Evolutionary conservation across 2,113 vertebrate genomes (phyloP).

Genomic region (Dromaius novaehollandiae): DNA sequence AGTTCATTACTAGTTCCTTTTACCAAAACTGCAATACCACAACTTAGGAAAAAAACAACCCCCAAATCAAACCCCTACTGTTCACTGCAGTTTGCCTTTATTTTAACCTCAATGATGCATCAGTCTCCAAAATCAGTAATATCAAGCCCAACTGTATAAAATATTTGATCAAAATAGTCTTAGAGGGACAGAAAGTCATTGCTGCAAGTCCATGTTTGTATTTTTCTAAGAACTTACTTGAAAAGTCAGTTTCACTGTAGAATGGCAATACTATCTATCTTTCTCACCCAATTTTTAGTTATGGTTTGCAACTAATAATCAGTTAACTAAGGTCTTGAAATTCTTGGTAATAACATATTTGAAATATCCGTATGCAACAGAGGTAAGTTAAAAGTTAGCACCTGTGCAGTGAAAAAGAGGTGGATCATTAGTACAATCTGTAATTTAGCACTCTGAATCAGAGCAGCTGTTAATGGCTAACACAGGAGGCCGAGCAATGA

Average conservation of each 20-base stretch:
- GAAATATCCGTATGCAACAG: background rate
- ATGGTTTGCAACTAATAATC: background rate
- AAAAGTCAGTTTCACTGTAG: background rate
- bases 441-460: background rate
- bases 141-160: background rate
- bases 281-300: background rate
- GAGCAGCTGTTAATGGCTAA: background rate
- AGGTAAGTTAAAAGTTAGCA: background rate
- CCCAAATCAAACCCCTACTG: background rate
- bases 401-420: background rate
- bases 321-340: background rate
- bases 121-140: background rate
- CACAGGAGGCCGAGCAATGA: background rate
- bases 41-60: background rate
- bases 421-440: background rate
- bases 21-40: background rate
- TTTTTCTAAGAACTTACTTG: background rate
- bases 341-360: background rate
- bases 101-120: background rate
- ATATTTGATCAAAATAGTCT: background rate
- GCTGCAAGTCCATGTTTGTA: background rate
- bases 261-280: background rate
- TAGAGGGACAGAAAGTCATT: background rate
- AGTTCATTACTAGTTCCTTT: conserved; percentile 16
- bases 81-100: background rate